Evolutionary conservation across 2,797 vertebrate genomes (phyloP), one percentile per base, ranked within the genome.

Genomic region (Micropoecilia bifurca): DNA sequence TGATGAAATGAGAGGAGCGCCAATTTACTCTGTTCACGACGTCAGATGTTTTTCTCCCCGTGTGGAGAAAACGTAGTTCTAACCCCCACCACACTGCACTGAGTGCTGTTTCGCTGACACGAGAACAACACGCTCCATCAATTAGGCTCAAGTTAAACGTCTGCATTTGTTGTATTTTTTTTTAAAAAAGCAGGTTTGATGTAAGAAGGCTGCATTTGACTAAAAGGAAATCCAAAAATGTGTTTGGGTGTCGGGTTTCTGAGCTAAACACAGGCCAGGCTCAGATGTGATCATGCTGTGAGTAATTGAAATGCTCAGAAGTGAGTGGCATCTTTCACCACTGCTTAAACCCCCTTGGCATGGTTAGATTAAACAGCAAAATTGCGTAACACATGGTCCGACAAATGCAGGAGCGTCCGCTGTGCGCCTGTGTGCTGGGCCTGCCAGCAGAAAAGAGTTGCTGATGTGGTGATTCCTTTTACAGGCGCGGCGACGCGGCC

Each of bases 11-110:
- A 95, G 93, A 93, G 93, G 87, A 84, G 83, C 90, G 22, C 90
- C 88, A 94, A 95, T 95, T 94, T 95, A 95, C 95, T 95, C 95
- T 95, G 94, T 92, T 95, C 88, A 92, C 88, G 88, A 87, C 91
- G 83, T 84, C 87, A 86, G 74, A 89, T 89, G 53, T 63, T 71
- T 43, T 16, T 41, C 33, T 55, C 10, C 13, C 33, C 4, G 7
- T 66, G 16, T 6, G 22, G 55, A 18, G 77, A 66, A 30, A 79
- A 74, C 8, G 46, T 39, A 25, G 25, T 33, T 43, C 69, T 48
- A 46, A 39, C 77, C 48, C 50, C 20, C 86, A 87, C 92, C 73
- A 73, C 79, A 84, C 68, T 47, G 59, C 73, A 46, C 73, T 46
- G 43, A 77, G 79, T 83, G 68, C 57, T 80, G 63, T 80, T 90